A percentile compares a stretch with the other conserved stretches of the same genome.
These are phyloP conservation scores for Poeciliopsis infans DNA, from an alignment of 2,797 vertebrate genomes.

Conservation along the genomic window DNA sequence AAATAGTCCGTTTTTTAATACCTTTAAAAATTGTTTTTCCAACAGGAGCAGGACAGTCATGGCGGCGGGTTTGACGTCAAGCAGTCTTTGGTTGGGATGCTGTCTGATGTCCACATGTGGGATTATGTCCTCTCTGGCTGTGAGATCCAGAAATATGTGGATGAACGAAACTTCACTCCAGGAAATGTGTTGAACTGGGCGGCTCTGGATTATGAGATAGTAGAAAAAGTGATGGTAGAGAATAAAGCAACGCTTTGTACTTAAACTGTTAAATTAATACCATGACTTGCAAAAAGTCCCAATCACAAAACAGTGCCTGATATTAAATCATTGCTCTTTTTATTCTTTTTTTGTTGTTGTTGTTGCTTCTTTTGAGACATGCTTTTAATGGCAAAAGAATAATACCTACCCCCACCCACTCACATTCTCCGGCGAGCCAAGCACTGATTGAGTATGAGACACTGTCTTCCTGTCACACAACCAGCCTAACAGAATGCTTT, in stretches of 20 bases:
- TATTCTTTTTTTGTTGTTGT: not conserved
- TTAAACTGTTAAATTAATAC: not conserved
- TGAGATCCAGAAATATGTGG: slow-evolving; percentile 52
- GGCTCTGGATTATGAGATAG: slow-evolving; percentile 34
- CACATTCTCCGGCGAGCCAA: not conserved
- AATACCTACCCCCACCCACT: not conserved
- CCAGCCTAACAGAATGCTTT: not conserved
- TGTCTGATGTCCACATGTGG: slow-evolving; percentile 72
- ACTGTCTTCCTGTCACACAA: not conserved
- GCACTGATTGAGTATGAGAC: not conserved
- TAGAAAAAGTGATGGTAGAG: slow-evolving; percentile 45
- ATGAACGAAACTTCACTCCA: slow-evolving; percentile 42
- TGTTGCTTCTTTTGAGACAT: not conserved
- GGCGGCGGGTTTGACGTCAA: slow-evolving; percentile 55
- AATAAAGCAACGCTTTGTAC: slow-evolving; percentile 19
- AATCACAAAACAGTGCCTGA: not conserved
- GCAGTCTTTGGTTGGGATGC: slow-evolving; percentile 69
- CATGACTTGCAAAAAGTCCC: not conserved
- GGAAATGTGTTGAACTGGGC: slow-evolving; percentile 65
- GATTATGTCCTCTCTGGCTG: slow-evolving; percentile 51
- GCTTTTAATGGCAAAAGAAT: not conserved
- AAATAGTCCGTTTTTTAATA: not conserved
- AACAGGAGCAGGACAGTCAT: slow-evolving; percentile 67
- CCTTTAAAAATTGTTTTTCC: slow-evolving; percentile 24
- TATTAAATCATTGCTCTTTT: not conserved